Base-by-base conservation (phyloP, 2,888 invertebrate species). In the Troglohyphantes excavatus region DNA sequence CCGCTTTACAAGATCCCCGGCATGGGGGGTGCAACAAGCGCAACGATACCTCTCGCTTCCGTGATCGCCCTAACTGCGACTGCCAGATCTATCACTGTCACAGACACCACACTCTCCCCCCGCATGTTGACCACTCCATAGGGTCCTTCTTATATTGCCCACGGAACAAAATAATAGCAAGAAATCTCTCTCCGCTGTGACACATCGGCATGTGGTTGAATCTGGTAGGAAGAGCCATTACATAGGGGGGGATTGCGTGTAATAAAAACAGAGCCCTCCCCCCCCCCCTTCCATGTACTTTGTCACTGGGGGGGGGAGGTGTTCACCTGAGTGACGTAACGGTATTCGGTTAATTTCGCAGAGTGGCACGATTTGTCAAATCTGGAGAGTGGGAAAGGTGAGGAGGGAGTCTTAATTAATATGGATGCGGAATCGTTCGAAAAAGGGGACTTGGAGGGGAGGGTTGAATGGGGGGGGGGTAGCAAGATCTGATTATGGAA, bases 311-410 rank as follows among this genome's bases (percentile, higher is more conserved):
- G 29, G 26, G 53, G 63, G 63, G 83, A 73, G 59, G 63, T 73
- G 72, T 43, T 65, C 83, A 83, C 73, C 73, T 85, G 85, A 76
- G 59, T 73, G 78, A 78, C 85, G 53, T 76, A 73, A 73, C 63
- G 83, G 83, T 73, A 83, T 73, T 68, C 53, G 83, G 83, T 65
- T 86, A 78, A 86, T 86, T 86, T 78, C 59, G 68, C 9, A 70
- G 78, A 86, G 85, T 86, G 78, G 68, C 26, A 21, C 85, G 70
- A 86, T 86, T 78, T 78, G 85, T 86, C 85, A 86, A 78, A 23
- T 70, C 39, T 5, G 33, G 29, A 59, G 83, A 61, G 75, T 67
- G 61, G 27, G 82, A 29, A 68, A 59, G 67, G 70, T 19, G n/a
- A 72, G 7, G 61, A 29, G 67, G 46, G 53, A 43, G 70, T 27